Evolutionary conservation across 2,888 invertebrate genomes (phyloP).

Genomic region (Macropis europaea): DNA sequence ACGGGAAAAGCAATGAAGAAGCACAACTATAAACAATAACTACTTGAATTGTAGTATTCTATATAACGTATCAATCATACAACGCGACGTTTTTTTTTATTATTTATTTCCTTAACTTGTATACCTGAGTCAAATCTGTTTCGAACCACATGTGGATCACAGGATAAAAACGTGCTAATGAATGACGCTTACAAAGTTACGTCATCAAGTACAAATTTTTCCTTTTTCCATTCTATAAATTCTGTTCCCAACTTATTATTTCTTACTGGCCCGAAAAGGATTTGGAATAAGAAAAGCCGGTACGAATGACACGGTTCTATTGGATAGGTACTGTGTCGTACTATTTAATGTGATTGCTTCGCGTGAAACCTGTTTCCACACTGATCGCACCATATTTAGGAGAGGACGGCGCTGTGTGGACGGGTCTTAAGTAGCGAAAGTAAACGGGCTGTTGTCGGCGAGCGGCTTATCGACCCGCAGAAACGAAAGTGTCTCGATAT

Average conservation of each 20-base stretch:
- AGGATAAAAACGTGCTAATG: too few relatives aligned
- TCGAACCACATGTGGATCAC: too few relatives aligned
- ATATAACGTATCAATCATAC: too few relatives aligned
- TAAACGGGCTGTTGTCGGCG: conserved; percentile 39
- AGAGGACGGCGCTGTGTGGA: conserved; percentile 39
- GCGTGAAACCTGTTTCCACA: conserved; percentile 48
- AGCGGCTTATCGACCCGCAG: background rate
- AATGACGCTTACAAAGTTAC: too few relatives aligned
- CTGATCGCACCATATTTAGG: conserved; percentile 57
- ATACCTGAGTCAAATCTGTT: too few relatives aligned
- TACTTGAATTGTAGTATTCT: too few relatives aligned
- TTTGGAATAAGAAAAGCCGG: background rate
- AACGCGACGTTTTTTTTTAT: too few relatives aligned
- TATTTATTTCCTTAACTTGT: too few relatives aligned
- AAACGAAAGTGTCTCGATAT: conserved; percentile 35
- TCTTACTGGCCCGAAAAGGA: background rate
- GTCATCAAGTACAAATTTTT: too few relatives aligned
- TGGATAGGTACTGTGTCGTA: conserved; percentile 26
- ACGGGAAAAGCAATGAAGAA: too few relatives aligned
- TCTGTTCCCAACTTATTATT: background rate
- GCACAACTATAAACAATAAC: too few relatives aligned
- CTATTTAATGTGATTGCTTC: conserved; percentile 59
- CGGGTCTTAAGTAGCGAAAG: conserved; percentile 64
- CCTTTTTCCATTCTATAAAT: too few relatives aligned
- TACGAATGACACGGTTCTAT: conserved; percentile 23